A percentile compares a stretch with the other conserved stretches of the same genome.
Conservation (phyloP, 2,797 vertebrate genomes). For the Ceryle rudis region DNA sequence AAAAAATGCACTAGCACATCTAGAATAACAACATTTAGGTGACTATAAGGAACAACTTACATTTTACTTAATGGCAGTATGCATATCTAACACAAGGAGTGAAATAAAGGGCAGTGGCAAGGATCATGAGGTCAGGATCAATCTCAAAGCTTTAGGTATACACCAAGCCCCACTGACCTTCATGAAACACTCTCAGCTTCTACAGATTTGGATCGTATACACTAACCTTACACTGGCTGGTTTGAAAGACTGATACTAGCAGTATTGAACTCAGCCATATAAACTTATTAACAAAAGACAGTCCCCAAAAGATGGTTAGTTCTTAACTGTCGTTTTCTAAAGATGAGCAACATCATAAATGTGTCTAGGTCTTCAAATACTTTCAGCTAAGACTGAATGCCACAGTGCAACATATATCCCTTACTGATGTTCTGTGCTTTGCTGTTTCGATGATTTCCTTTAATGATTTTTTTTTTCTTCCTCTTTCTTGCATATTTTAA, state of each 20-base stretch:
- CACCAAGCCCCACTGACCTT: neutral
- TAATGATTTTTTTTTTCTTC: neutral
- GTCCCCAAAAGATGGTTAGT: neutral
- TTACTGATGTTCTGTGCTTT: fast-evolving
- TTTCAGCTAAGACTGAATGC: neutral
- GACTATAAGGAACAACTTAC: neutral
- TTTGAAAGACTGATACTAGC: neutral
- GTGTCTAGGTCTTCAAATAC: neutral
- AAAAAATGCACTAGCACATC: neutral
- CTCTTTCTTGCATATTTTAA: neutral
- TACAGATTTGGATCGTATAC: neutral
- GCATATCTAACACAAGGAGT: neutral
- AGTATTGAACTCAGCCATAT: neutral
- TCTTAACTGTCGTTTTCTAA: neutral
- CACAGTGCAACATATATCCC: neutral
- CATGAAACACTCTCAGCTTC: neutral
- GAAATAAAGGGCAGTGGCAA: neutral
- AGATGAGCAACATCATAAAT: neutral
- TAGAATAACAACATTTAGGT: neutral
- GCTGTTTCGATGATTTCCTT: neutral
- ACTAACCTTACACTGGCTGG: neutral
- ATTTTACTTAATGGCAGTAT: neutral
- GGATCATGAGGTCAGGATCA: neutral
- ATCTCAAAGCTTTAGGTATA: neutral
- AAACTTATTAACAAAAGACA: neutral